Percentiles rank a stretch among this genome's conserved stretches.
Conservation (phyloP, 2,113 vertebrate species). For the Mustelus asterias region DNA sequence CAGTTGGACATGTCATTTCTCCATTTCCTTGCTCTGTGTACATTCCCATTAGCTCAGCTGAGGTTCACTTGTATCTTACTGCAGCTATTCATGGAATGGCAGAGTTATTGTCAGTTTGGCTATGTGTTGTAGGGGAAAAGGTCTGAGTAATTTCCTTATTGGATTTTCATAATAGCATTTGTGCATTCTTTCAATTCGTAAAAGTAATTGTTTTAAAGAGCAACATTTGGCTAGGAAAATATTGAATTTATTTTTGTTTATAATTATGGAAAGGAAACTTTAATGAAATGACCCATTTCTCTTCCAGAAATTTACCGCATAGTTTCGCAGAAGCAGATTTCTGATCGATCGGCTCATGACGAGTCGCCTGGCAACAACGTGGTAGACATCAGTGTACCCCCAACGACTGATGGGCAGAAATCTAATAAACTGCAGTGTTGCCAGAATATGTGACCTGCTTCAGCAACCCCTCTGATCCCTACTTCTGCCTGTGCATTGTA, state of each 20-base stretch:
- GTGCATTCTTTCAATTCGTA: neutral
- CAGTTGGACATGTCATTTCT: neutral
- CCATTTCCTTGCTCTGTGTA: neutral
- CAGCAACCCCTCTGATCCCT: conserved; percentile 41
- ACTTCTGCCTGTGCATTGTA: conserved; percentile 56
- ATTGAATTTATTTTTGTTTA: neutral
- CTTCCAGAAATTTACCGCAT: conserved; percentile 89
- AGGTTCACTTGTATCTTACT: neutral
- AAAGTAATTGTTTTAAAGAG: neutral
- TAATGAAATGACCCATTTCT: conserved; percentile 24
- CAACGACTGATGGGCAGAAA: conserved; percentile 86
- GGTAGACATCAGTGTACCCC: conserved; percentile 92
- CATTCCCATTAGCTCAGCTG: too few relatives aligned
- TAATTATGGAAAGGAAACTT: neutral
- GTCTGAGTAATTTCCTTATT: neutral
- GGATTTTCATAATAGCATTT: neutral
- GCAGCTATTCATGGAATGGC: neutral
- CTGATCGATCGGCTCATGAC: conserved; percentile 77
- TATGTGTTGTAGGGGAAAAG: neutral
- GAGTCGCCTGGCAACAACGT: conserved; percentile 96
- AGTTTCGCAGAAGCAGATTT: conserved; percentile 94
- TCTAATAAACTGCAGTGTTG: conserved; percentile 91
- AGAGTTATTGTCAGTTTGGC: neutral
- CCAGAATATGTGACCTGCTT: conserved; percentile 82
- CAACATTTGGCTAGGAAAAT: neutral